A percentile compares a stretch with the other conserved stretches of the same genome.
Evolutionary conservation across 2,797 vertebrate genomes (phyloP).

Genomic region (Etheostoma nigrum): DNA sequence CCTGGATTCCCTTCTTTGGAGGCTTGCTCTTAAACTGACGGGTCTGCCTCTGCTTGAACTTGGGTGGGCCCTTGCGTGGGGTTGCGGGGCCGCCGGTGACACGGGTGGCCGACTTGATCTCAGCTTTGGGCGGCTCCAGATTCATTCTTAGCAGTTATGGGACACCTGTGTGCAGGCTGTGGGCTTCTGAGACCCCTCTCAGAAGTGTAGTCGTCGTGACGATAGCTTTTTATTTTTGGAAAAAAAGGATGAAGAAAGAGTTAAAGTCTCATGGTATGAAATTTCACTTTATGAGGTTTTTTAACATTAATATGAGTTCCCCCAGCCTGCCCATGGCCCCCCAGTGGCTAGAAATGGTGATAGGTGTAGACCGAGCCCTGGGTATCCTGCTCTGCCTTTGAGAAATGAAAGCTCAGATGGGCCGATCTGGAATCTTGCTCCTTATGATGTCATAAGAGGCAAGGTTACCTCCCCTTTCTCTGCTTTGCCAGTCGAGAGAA

Average conservation of each 20-base stretch:
- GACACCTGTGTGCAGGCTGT: slow-evolving; percentile 1
- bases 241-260: slow-evolving; percentile 10
- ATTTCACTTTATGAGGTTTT: too few relatives aligned
- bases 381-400: too few relatives aligned
- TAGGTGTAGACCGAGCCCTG: too few relatives aligned
- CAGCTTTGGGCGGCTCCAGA: slow-evolving; percentile 89
- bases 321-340: too few relatives aligned
- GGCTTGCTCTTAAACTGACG: slow-evolving; percentile 98
- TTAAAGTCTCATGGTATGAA: too few relatives aligned
- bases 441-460: too few relatives aligned
- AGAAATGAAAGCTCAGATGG: too few relatives aligned
- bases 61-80: slow-evolving; percentile 94
- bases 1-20: slow-evolving; percentile 95
- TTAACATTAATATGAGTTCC: too few relatives aligned
- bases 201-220: slow-evolving; percentile 27
- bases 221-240: slow-evolving; percentile 31
- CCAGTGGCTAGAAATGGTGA: too few relatives aligned
- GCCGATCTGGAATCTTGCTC: too few relatives aligned
- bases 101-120: slow-evolving; percentile 91
- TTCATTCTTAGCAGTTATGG: slow-evolving; percentile 84
- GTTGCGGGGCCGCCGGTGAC: slow-evolving; percentile 93
- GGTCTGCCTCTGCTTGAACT: slow-evolving; percentile 97
- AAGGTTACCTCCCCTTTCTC: too few relatives aligned
- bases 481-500: too few relatives aligned
- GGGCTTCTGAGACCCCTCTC: slow-evolving; percentile 28